These are phyloP conservation scores for Orthosia incerta DNA, from an alignment of 2,888 invertebrate genomes.

Conservation along the genomic window DNA sequence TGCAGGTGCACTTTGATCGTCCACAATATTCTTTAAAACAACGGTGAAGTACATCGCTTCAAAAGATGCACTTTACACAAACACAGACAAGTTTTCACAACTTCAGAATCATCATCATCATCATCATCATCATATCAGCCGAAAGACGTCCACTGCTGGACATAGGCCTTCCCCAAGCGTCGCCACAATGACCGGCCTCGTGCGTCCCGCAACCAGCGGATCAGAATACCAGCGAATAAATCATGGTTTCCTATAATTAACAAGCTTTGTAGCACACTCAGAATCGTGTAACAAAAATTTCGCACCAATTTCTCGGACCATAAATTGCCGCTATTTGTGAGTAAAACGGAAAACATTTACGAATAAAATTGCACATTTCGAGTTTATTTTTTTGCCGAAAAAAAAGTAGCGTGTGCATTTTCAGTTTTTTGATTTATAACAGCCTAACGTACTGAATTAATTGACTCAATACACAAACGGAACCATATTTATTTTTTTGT, in stretches of 20 bases:
- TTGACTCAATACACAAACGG: slow-evolving; percentile 61
- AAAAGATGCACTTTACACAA: not conserved
- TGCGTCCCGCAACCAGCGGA: too few species aligned
- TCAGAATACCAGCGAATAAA: too few species aligned
- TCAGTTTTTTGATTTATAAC: slow-evolving; percentile 60
- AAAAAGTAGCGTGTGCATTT: slow-evolving; percentile 50
- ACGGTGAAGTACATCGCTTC: not conserved
- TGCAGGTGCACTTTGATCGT: too few species aligned
- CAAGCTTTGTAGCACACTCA: slow-evolving; percentile 40
- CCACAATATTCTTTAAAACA: not conserved
- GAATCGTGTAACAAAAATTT: slow-evolving; percentile 52
- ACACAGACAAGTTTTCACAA: not conserved
- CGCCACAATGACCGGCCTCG: too few species aligned
- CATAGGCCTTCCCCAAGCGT: too few species aligned
- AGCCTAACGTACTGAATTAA: slow-evolving; percentile 59
- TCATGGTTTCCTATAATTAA: slow-evolving; percentile 42
- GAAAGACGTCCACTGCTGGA: too few species aligned
- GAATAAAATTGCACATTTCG: slow-evolving; percentile 60
- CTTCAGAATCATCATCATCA: not conserved
- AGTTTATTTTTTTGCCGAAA: slow-evolving; percentile 50
- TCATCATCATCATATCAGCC: not conserved
- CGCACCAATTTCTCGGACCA: slow-evolving; percentile 63
- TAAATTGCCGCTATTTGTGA: slow-evolving; percentile 70
- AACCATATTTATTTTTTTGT: slow-evolving; percentile 60
- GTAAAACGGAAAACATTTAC: slow-evolving; percentile 79